A percentile compares a stretch with the other conserved stretches of the same genome.
phyloP scores from a whole-genome alignment of 1,140 invertebrate species.

The Ylistrum balloti region DNA sequence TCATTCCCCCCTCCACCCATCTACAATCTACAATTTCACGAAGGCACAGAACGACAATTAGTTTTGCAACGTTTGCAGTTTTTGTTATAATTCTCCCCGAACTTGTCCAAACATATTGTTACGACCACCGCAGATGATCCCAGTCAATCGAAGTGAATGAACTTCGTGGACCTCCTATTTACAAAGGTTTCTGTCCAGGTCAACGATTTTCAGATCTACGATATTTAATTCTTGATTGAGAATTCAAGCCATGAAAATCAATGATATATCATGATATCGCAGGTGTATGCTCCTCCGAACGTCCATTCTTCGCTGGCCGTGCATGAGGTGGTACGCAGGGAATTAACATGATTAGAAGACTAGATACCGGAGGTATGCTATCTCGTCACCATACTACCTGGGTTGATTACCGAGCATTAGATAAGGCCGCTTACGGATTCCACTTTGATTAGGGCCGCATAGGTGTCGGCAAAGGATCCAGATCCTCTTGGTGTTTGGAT shows the following conservation, averaged over 20 bases:
- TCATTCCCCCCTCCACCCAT: too few relatives aligned
- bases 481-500: conserved; percentile 23
- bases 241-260: conserved; percentile 34
- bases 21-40: not conserved
- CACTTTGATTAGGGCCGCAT: conserved; percentile 25
- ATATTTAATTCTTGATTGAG: conserved; percentile 40
- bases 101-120: not conserved
- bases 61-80: not conserved
- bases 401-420: not conserved
- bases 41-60: not conserved
- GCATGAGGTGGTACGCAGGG: conserved; percentile 1
- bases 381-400: not conserved
- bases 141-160: conserved; percentile 38
- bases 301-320: conserved; percentile 22
- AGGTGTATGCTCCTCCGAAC: not conserved
- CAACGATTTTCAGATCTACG: conserved; percentile 33
- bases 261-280: conserved; percentile 39
- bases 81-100: not conserved
- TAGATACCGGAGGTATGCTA: conserved; percentile 17
- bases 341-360: conserved; percentile 8
- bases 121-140: not conserved
- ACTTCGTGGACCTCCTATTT: not conserved
- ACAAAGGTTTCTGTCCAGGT: conserved; percentile 6
- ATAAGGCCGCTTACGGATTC: conserved; percentile 37
- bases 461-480: not conserved